A percentile compares a stretch with the other conserved stretches of the same genome.
phyloP scores from a whole-genome alignment of 2,113 vertebrate genomes.

The Aix galericulata region DNA sequence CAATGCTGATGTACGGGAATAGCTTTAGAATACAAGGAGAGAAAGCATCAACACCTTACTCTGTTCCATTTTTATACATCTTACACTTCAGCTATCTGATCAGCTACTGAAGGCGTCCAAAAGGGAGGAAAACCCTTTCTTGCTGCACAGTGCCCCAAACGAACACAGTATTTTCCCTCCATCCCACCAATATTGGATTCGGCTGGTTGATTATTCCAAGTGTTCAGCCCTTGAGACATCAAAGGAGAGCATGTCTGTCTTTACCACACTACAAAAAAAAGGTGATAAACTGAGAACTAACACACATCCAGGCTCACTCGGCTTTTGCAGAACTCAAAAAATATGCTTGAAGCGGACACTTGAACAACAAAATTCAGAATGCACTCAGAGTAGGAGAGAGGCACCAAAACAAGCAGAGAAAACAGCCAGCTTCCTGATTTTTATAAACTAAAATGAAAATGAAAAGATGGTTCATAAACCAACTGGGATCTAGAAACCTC shows the following conservation, averaged over 20 bases:
- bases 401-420: not conserved
- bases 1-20: not conserved
- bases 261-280: not conserved
- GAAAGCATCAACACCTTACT: not conserved
- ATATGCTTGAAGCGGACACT: not conserved
- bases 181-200: not conserved
- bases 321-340: not conserved
- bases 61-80: not conserved
- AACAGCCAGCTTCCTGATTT: not conserved
- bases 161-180: not conserved
- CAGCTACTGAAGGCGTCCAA: not conserved
- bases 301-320: not conserved
- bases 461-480: conserved; percentile 39
- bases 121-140: not conserved
- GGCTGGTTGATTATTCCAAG: not conserved
- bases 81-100: not conserved
- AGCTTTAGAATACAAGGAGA: not conserved
- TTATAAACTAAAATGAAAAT: not conserved
- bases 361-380: not conserved
- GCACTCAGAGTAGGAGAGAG: not conserved
- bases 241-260: not conserved
- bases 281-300: not conserved
- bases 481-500: not conserved
- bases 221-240: not conserved
- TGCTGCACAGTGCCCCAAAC: not conserved